phyloP scores from a whole-genome alignment of 2,113 vertebrate genomes.

The rat (Rattus norvegicus) region DNA sequence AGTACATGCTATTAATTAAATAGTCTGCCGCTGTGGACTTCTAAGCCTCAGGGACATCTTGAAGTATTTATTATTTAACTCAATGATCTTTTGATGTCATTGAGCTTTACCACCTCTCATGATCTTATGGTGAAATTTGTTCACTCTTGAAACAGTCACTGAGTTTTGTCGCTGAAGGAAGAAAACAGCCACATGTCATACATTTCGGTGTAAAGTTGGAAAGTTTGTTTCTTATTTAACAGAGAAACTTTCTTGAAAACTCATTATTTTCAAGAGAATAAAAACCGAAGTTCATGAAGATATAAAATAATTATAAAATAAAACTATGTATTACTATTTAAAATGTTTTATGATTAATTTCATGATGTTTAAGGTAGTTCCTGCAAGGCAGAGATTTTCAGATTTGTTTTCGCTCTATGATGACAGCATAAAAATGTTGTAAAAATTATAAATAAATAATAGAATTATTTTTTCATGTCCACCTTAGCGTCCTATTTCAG shows the following conservation, averaged over 20 bases:
- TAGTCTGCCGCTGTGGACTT: neutral
- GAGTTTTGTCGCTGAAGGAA: conserved; percentile 25
- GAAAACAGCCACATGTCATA: conserved; percentile 1
- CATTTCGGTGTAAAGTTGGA: neutral
- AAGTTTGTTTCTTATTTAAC: conserved; percentile 39
- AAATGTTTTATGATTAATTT: conserved; percentile 46
- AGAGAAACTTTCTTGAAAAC: conserved; percentile 12
- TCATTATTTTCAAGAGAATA: neutral
- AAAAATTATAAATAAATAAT: conserved; percentile 39
- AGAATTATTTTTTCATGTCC: neutral
- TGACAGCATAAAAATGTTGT: neutral
- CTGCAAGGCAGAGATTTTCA: neutral
- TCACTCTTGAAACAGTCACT: neutral
- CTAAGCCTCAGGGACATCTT: conserved; percentile 55
- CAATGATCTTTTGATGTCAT: conserved; percentile 59
- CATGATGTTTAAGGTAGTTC: neutral
- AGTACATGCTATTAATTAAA: conserved; percentile 72
- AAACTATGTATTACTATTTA: conserved; percentile 23
- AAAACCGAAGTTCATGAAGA: neutral
- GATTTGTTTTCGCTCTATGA: conserved; percentile 37
- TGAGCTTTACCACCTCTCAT: conserved; percentile 38
- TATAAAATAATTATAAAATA: conserved; percentile 31
- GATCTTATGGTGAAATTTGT: conserved; percentile 41
- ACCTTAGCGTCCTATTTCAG: neutral
- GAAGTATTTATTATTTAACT: conserved; percentile 63